phyloP scores from a whole-genome alignment of 2,888 invertebrate genomes.

The Trachelus troglodyta region DNA sequence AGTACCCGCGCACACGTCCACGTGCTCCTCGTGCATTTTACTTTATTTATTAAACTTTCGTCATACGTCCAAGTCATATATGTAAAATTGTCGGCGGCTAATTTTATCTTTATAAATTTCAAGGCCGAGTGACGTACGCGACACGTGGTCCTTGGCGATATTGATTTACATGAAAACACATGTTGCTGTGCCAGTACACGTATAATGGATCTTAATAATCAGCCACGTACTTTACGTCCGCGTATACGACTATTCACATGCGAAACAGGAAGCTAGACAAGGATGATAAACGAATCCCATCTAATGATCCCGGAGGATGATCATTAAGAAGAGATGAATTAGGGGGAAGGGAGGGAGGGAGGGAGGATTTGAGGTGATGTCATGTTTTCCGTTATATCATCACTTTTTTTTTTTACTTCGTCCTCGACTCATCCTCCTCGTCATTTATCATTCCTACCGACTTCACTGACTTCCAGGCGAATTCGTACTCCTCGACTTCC shows the following conservation, averaged over 20 bases:
- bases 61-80: background rate
- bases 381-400: background rate
- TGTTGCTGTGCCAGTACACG: no score
- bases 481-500: no score
- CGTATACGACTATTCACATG: background rate
- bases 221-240: background rate
- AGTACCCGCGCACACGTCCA: no score
- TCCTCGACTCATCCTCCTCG: background rate
- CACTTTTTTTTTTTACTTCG: background rate
- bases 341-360: accelerated
- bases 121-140: background rate
- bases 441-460: background rate
- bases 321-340: background rate
- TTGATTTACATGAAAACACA: background rate
- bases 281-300: background rate
- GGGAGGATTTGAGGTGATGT: background rate
- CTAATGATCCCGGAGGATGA: background rate
- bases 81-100: background rate
- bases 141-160: background rate
- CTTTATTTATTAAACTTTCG: background rate
- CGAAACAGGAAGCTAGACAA: background rate
- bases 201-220: background rate
- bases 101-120: background rate
- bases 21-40: no score
- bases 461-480: no score